These are phyloP conservation scores for Incurvaria masculella DNA, from an alignment of 2,888 invertebrate genomes.

Conservation along the genomic window DNA sequence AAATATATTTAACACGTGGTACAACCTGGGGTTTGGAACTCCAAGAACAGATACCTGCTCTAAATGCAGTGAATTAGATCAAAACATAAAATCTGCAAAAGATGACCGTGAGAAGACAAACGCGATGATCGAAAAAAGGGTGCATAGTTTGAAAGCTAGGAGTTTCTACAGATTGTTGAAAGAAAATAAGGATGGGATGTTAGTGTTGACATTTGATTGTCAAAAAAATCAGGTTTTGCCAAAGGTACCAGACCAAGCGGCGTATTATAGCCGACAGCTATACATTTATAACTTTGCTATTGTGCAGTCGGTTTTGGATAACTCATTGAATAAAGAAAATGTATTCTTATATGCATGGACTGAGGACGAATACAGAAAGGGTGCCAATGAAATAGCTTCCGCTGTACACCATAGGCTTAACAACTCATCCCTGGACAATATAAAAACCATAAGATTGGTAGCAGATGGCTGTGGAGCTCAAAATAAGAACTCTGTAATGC, in stretches of 20 bases:
- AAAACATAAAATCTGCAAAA: constrained; percentile 19
- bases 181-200: constrained; percentile 14
- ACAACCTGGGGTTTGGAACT: constrained; percentile 19
- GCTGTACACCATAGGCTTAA: constrained; percentile 9
- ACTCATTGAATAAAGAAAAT: constrained; percentile 7
- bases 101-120: constrained; percentile 14
- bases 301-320: constrained; percentile 7
- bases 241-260: constrained; percentile 16
- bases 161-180: constrained; percentile 18
- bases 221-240: constrained; percentile 18
- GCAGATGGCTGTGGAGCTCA: neutral
- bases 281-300: constrained; percentile 14
- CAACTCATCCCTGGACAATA: neutral
- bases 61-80: constrained; percentile 14
- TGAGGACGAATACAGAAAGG: constrained; percentile 7
- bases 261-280: constrained; percentile 14
- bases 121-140: constrained; percentile 16
- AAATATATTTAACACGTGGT: constrained; percentile 16
- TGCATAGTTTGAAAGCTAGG: constrained; percentile 18
- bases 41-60: constrained; percentile 19
- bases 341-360: constrained; percentile 12
- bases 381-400: constrained; percentile 5
- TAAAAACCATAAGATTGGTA: neutral
- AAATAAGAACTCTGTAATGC: neutral
- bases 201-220: constrained; percentile 17